Conservation (phyloP, 2,113 vertebrate species). For the Stegastes partitus region DNA sequence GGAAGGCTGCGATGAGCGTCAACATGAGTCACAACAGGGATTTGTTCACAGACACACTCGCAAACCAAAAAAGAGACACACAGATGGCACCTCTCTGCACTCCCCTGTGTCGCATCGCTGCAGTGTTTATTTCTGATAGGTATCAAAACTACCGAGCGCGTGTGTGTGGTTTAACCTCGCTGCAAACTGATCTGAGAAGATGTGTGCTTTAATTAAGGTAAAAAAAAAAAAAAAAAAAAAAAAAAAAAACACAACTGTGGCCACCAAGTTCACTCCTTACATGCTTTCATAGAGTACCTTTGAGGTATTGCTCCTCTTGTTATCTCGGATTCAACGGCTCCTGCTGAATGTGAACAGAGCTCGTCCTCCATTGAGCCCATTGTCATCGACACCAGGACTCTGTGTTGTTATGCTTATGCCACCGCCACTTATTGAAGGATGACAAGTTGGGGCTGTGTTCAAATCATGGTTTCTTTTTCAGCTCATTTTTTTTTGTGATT, state of each 20-base stretch:
- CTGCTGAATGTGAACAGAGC: too few species aligned
- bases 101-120: constrained; percentile 22
- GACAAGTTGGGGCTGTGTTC: neutral
- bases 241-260: constrained; percentile 1
- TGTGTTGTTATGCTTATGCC: too few species aligned
- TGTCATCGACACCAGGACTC: neutral
- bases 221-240: too few species aligned
- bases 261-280: too few species aligned
- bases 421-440: neutral
- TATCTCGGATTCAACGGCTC: neutral
- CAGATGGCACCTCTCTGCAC: constrained; percentile 74
- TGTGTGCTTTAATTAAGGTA: neutral
- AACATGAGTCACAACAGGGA: constrained; percentile 73
- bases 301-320: neutral
- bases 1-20: constrained; percentile 71
- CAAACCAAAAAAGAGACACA: constrained; percentile 56
- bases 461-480: neutral
- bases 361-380: neutral
- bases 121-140: constrained; percentile 49
- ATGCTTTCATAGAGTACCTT: neutral
- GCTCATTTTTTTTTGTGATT: neutral
- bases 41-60: constrained; percentile 64
- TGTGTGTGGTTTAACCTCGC: constrained; percentile 8
- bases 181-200: neutral
- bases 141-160: constrained; percentile 31